Evolutionary conservation across 2,888 invertebrate genomes (phyloP).

Genomic region (Allolobophora icterica): DNA sequence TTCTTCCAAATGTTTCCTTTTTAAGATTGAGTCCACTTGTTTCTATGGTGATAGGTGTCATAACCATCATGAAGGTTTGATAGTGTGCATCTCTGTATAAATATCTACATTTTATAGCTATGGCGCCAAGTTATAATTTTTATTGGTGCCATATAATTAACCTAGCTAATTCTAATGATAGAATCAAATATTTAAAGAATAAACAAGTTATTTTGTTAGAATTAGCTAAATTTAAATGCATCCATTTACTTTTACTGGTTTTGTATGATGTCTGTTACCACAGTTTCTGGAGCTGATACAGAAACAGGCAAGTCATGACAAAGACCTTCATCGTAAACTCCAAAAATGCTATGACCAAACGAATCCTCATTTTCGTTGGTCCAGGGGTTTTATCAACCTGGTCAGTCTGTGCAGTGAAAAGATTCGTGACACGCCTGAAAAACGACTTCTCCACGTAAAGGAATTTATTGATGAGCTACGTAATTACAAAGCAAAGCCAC

Average conservation of each 20-base stretch:
- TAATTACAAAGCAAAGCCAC: constrained; percentile 26
- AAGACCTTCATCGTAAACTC: constrained; percentile 9
- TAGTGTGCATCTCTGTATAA: too few relatives aligned
- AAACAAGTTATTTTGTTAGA: too few relatives aligned
- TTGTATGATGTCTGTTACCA: neutral
- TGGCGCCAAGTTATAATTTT: too few relatives aligned
- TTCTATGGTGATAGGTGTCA: too few relatives aligned
- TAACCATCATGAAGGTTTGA: too few relatives aligned
- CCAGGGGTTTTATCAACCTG: neutral
- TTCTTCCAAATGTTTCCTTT: too few relatives aligned
- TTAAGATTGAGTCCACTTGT: too few relatives aligned
- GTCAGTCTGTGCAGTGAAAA: constrained; percentile 22
- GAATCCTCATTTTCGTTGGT: constrained; percentile 31
- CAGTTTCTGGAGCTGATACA: neutral
- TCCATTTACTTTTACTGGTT: neutral
- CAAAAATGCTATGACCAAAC: constrained; percentile 14
- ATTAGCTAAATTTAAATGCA: too few relatives aligned
- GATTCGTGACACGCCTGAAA: constrained; percentile 23
- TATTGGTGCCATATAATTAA: too few relatives aligned
- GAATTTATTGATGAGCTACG: constrained; percentile 10
- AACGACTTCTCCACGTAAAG: neutral
- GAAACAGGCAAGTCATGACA: constrained; percentile 1
- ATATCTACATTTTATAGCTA: too few relatives aligned
- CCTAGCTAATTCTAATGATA: too few relatives aligned
- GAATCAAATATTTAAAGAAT: too few relatives aligned